A percentile compares a stretch with the other conserved stretches of the same genome.
phyloP scores from a whole-genome alignment of 2,888 invertebrate genomes.

The Tolmerus cingulatus region DNA sequence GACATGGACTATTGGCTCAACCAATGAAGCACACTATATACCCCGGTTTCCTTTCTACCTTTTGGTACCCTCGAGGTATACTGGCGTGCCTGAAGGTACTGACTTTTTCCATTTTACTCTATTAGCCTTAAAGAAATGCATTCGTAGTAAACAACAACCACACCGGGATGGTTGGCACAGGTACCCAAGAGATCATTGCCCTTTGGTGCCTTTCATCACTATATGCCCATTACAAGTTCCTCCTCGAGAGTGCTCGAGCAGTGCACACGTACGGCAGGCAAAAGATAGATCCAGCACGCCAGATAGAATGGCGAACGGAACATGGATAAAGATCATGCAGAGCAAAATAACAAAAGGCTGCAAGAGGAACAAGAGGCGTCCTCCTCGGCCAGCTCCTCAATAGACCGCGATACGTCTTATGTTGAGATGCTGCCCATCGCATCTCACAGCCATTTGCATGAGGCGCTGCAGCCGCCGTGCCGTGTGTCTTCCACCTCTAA shows the following conservation, averaged over 20 bases:
- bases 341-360: conserved; percentile 18
- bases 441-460: conserved; percentile 27
- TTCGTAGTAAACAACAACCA: conserved; percentile 9
- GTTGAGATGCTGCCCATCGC: neutral
- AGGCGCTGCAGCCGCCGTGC: neutral
- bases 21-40: neutral
- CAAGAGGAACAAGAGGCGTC: neutral
- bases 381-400: neutral
- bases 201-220: conserved; percentile 25
- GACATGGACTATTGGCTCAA: neutral
- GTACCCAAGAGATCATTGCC: conserved; percentile 26
- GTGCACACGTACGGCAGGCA: neutral
- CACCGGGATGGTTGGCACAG: neutral
- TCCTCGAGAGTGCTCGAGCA: neutral
- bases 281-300: neutral
- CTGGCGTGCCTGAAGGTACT: conserved; percentile 8
- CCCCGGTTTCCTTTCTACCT: neutral
- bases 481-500: neutral
- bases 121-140: conserved; percentile 25
- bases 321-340: conserved; percentile 21
- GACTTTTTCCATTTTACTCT: neutral
- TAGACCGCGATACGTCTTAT: neutral
- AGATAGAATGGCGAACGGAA: conserved; percentile 29
- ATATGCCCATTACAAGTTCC: conserved; percentile 28
- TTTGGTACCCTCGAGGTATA: neutral